Conservation (phyloP, 1,140 invertebrate genomes). For the Drosophila micromelanica region DNA sequence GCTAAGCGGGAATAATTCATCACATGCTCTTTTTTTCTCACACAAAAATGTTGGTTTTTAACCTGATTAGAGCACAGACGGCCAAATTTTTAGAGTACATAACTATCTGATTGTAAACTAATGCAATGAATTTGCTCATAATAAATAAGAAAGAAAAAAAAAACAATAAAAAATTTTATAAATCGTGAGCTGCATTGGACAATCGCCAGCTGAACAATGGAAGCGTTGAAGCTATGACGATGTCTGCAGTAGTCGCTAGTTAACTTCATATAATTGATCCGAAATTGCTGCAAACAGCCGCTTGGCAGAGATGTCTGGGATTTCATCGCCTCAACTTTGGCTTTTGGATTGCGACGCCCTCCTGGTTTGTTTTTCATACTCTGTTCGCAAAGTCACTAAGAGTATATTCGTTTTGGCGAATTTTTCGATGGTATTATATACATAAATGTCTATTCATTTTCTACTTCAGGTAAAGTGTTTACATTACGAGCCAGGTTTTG, state of each 20-base stretch:
- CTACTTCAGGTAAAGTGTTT: too few species aligned
- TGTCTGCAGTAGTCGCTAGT: slow-evolving; percentile 33
- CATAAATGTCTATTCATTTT: too few species aligned
- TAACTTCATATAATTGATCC: slow-evolving; percentile 68
- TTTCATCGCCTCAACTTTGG: slow-evolving; percentile 65
- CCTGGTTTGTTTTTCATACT: slow-evolving; percentile 22
- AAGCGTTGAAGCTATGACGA: slow-evolving; percentile 49
- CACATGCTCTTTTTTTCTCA: neutral
- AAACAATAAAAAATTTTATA: slow-evolving; percentile 45
- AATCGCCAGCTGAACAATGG: slow-evolving; percentile 45
- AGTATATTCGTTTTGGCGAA: too few species aligned
- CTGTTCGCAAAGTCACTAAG: too few species aligned
- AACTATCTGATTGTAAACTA: slow-evolving; percentile 3
- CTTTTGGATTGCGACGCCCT: slow-evolving; percentile 58
- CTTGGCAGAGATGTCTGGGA: slow-evolving; percentile 33
- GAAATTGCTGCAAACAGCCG: slow-evolving; percentile 62
- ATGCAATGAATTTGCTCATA: slow-evolving; percentile 10
- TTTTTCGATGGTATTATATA: too few species aligned
- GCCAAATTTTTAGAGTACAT: slow-evolving; percentile 8
- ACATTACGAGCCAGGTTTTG: too few species aligned
- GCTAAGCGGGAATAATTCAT: slow-evolving; percentile 69
- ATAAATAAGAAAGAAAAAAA: slow-evolving; percentile 27
- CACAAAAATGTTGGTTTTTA: neutral
- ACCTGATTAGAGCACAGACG: neutral
- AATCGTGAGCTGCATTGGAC: slow-evolving; percentile 64